These are phyloP conservation scores for Chorisops tibialis DNA, from an alignment of 2,888 invertebrate species.

Conservation along the genomic window DNA sequence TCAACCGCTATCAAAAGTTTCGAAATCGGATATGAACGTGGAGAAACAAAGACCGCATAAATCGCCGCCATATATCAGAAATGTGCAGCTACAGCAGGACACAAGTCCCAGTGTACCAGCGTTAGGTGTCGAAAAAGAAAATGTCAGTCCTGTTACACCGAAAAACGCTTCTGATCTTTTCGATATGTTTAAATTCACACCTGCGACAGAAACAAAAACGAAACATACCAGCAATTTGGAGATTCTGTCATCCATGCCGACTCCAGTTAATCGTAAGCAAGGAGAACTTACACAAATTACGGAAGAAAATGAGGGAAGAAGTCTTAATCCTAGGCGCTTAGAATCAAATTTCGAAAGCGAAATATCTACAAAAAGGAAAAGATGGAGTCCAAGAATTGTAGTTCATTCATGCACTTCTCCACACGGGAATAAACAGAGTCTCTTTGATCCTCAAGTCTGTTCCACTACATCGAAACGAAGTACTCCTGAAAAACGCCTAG, in stretches of 20 bases:
- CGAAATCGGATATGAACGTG: slow-evolving; percentile 19
- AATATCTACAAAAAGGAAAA: neutral
- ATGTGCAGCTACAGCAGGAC: too few species aligned
- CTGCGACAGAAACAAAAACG: slow-evolving; percentile 36
- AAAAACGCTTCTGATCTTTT: slow-evolving; percentile 46
- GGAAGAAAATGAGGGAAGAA: neutral
- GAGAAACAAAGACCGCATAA: slow-evolving; percentile 21
- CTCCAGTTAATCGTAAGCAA: slow-evolving; percentile 39
- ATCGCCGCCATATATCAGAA: too few species aligned
- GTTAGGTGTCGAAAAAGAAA: slow-evolving; percentile 48
- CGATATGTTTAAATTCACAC: slow-evolving; percentile 49
- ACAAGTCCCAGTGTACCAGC: neutral
- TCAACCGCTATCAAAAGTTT: slow-evolving; percentile 5
- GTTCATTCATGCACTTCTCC: neutral
- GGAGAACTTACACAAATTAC: neutral
- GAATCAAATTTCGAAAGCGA: neutral
- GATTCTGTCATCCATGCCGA: slow-evolving; percentile 44
- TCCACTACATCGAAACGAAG: slow-evolving; percentile 13
- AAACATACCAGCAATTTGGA: slow-evolving; percentile 38
- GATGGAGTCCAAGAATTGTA: slow-evolving; percentile 10
- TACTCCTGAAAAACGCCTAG: neutral
- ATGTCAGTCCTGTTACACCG: slow-evolving; percentile 51
- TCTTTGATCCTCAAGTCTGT: slow-evolving; percentile 8
- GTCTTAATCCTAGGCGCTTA: neutral
- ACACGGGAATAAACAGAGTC: neutral